Base-by-base conservation (phyloP, 2,888 invertebrate genomes). In the Idaea biselata region DNA sequence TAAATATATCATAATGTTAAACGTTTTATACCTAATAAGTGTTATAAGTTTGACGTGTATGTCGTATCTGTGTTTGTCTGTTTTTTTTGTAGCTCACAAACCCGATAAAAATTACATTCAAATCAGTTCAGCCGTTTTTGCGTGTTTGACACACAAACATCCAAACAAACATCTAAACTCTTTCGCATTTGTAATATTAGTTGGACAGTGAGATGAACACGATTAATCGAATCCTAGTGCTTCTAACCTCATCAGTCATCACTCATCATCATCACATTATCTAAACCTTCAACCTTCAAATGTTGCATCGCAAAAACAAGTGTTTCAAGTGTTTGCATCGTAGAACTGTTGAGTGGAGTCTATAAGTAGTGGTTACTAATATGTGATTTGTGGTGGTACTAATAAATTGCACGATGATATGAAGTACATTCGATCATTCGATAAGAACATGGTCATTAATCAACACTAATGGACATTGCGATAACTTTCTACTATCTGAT, bases 361-460 rank as follows among this genome's bases (percentile, higher is more conserved):
- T 44, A 1, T 44, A 44, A 44, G 56, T 17, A 11, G 58, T 58
- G 61, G n/a, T n/a, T n/a, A n/a, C n/a, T n/a, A n/a, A n/a, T n/a
- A n/a, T n/a, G n/a, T n/a, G n/a, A n/a, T n/a, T n/a, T n/a, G n/a
- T n/a, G n/a, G n/a, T n/a, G 33, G 58, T 33, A 63, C 59, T 59
- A 56, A 25, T 61, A 16, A 61, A 58, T 60, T 59, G 60, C 58
- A 59, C 25, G 63, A 62, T 61, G 44, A 60, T 44, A 44, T 44
- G 11, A 44, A 8, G 44, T 8, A 44, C 14, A 14, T 18, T n/a
- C n/a, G 56, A 18, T 18, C 58, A 61, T 64, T 68, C 31, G 56
- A 58, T 68, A 62, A 62, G 61, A 44, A 56, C 60, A 64, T 58
- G 58, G 60, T 44, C 63, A 59, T 32, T 62, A 55, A 62, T 33